phyloP scores from a whole-genome alignment of 1,140 invertebrate genomes.

The Meloidogyne floridensis region DNA sequence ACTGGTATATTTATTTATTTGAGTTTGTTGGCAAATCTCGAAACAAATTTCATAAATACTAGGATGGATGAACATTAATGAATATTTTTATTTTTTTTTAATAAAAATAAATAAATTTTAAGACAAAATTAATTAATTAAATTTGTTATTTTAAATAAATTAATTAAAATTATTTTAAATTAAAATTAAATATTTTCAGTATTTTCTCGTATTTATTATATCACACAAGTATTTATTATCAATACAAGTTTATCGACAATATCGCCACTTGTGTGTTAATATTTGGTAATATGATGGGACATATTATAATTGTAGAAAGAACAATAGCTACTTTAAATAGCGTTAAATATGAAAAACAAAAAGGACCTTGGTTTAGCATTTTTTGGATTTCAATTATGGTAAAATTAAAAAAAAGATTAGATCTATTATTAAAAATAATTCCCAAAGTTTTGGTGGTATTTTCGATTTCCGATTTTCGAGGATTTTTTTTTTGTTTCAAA shows the following conservation, averaged over 20 bases:
- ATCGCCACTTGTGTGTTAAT: not conserved
- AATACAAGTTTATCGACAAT: not conserved
- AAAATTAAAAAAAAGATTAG: not conserved
- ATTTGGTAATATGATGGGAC: not conserved
- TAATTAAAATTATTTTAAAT: not conserved
- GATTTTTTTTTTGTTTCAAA: too few relatives aligned
- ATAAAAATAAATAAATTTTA: too few relatives aligned
- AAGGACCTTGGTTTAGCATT: not conserved
- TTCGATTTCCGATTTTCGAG: too few relatives aligned
- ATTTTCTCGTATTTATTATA: not conserved
- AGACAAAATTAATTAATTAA: too few relatives aligned
- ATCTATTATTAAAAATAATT: too few relatives aligned
- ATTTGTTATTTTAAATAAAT: too few relatives aligned
- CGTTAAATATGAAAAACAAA: slow-evolving; percentile 7
- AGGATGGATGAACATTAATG: too few relatives aligned
- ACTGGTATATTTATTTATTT: too few relatives aligned
- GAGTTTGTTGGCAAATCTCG: too few relatives aligned
- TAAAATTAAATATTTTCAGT: not conserved
- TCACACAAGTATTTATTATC: not conserved
- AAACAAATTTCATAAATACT: too few relatives aligned
- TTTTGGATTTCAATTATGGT: slow-evolving; percentile 9
- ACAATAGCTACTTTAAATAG: slow-evolving; percentile 9
- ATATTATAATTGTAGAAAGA: not conserved
- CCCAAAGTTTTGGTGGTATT: too few relatives aligned
- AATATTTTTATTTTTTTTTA: too few relatives aligned